Evolutionary conservation across 2,888 invertebrate genomes (phyloP).

Genomic region (Hirtodrosophila histrioides): DNA sequence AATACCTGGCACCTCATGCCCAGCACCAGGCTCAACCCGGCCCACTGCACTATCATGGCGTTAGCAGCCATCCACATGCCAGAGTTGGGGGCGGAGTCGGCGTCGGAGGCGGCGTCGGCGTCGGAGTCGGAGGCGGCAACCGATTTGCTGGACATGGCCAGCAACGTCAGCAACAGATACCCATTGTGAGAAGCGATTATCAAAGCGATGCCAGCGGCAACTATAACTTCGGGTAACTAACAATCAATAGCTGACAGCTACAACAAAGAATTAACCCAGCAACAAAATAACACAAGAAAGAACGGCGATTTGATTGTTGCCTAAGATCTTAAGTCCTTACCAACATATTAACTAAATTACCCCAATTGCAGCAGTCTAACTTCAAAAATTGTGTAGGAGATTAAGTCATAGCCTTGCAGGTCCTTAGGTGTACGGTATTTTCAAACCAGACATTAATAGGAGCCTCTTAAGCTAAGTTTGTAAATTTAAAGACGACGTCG

Average conservation of each 20-base stretch:
- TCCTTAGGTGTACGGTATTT: no score
- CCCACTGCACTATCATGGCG: conserved; percentile 73
- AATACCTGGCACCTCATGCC: conserved; percentile 69
- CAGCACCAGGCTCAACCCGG: conserved; percentile 6
- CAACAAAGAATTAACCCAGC: no score
- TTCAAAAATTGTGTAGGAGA: no score
- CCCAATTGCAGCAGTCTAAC: no score
- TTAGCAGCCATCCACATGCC: conserved; percentile 40
- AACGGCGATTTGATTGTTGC: no score
- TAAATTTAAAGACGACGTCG: no score
- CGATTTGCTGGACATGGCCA: conserved; percentile 17
- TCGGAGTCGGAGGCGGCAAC: conserved; percentile 12
- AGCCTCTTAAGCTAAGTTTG: no score
- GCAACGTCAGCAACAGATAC: conserved; percentile 84
- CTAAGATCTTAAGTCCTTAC: no score
- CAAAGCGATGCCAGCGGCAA: conserved; percentile 87
- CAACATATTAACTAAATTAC: no score
- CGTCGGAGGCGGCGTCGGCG: neutral
- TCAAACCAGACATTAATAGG: no score
- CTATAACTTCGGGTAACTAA: conserved; percentile 87
- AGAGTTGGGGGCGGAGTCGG: conserved; percentile 16
- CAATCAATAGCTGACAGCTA: neutral
- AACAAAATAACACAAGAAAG: no score
- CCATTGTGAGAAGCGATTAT: conserved; percentile 87
- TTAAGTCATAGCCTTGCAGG: no score